Evolutionary conservation across 2,888 invertebrate genomes (phyloP).

Genomic region (Tuta absoluta): DNA sequence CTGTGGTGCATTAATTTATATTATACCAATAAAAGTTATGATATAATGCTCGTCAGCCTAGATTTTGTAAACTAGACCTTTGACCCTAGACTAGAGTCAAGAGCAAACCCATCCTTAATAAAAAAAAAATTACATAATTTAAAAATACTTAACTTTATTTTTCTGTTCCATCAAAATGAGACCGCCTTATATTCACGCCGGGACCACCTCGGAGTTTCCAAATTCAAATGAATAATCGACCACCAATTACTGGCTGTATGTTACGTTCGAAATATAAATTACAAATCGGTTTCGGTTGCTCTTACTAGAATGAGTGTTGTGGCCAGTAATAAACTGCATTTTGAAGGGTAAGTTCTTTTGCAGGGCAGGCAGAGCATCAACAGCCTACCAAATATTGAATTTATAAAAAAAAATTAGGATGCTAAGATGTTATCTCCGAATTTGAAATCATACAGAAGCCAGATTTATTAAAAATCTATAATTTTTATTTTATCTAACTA

Average conservation of each 20-base stretch:
- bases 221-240: slow-evolving; percentile 50
- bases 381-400: neutral
- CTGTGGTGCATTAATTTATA: too few species aligned
- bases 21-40: too few species aligned
- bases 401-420: too few species aligned
- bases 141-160: neutral
- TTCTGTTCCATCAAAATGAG: neutral
- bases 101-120: too few species aligned
- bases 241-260: slow-evolving; percentile 45
- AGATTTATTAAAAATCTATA: too few species aligned
- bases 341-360: neutral
- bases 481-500: too few species aligned
- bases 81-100: too few species aligned
- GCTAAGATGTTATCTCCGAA: too few species aligned
- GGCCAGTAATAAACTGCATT: neutral
- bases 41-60: too few species aligned
- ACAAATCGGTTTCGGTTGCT: slow-evolving; percentile 17
- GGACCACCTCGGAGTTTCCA: slow-evolving; percentile 48
- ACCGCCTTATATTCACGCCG: slow-evolving; percentile 53
- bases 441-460: too few species aligned
- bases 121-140: too few species aligned
- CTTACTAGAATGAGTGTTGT: slow-evolving; percentile 13
- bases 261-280: slow-evolving; percentile 33
- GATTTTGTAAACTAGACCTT: too few species aligned
- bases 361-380: neutral